Percentiles rank a stretch among this genome's conserved stretches.
These are phyloP conservation scores for Lasioglossum baleicum DNA, from an alignment of 1,140 invertebrate genomes.

Conservation along the genomic window DNA sequence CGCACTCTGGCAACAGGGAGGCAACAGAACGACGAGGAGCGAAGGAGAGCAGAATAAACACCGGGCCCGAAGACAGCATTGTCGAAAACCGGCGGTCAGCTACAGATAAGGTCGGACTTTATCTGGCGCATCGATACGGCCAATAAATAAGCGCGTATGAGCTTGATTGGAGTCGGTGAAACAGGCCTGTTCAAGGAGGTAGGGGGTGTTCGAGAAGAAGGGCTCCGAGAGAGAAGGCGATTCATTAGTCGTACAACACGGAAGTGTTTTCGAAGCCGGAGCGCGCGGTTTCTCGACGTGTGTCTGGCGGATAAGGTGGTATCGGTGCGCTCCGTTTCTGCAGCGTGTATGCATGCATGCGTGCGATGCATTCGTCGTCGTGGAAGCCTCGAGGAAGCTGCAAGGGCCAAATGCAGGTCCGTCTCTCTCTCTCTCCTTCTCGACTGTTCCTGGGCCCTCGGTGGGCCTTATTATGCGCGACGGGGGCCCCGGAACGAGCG, in stretches of 20 bases:
- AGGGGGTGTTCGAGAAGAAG: constrained; percentile 56
- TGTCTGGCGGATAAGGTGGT: constrained; percentile 14
- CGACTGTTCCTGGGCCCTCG: constrained; percentile 22
- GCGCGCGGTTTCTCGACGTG: constrained; percentile 59
- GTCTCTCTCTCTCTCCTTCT: background rate
- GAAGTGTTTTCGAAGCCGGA: constrained; percentile 68
- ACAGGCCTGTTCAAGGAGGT: constrained; percentile 8
- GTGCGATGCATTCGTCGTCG: background rate
- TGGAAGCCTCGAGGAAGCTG: constrained; percentile 3
- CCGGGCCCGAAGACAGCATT: constrained; percentile 8
- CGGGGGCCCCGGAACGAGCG: constrained; percentile 54
- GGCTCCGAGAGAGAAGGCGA: constrained; percentile 70
- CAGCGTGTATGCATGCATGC: background rate
- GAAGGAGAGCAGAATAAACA: background rate
- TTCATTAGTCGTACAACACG: constrained; percentile 79
- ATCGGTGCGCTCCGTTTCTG: background rate
- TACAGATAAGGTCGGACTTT: constrained; percentile 48
- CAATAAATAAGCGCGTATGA: constrained; percentile 53
- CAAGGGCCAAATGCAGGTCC: constrained; percentile 49
- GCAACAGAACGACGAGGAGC: background rate
- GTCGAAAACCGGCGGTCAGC: constrained; percentile 40
- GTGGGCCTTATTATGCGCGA: constrained; percentile 63
- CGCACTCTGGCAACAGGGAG: too few relatives aligned
- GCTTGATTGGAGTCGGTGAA: constrained; percentile 47
- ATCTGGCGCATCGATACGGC: constrained; percentile 49